These are phyloP conservation scores for Crematogaster levior DNA, from an alignment of 2,888 invertebrate species.

Conservation along the genomic window DNA sequence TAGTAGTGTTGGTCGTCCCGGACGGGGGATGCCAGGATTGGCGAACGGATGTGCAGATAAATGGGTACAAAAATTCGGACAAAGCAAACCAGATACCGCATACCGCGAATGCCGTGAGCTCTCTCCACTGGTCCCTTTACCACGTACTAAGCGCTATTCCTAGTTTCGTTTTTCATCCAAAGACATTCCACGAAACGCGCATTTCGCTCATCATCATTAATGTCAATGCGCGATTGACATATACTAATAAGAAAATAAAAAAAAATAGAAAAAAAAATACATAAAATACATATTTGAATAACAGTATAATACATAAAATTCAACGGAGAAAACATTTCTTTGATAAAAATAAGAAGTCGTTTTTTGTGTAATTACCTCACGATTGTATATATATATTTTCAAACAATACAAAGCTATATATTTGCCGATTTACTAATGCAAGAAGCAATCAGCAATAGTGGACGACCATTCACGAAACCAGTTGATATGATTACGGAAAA, in stretches of 20 bases:
- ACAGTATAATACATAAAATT: background rate
- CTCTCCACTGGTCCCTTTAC: slow-evolving; percentile 43
- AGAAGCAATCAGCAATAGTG: slow-evolving; percentile 49
- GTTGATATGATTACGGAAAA: slow-evolving; percentile 35
- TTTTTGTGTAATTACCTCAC: background rate
- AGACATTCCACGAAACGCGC: slow-evolving; percentile 22
- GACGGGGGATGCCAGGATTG: slow-evolving; percentile 57
- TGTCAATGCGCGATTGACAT: background rate
- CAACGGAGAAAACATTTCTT: background rate
- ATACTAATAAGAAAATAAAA: background rate
- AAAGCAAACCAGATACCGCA: slow-evolving; percentile 77
- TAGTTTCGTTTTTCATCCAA: slow-evolving; percentile 47
- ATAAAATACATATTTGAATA: background rate
- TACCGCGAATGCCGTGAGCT: slow-evolving; percentile 76
- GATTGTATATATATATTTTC: background rate
- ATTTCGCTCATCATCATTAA: background rate
- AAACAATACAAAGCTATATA: background rate
- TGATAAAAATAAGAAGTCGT: background rate
- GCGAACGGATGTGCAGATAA: slow-evolving; percentile 75
- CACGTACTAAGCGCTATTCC: slow-evolving; percentile 36
- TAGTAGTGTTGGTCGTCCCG: slow-evolving; percentile 54
- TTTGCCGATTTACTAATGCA: slow-evolving; percentile 31
- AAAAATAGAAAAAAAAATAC: background rate
- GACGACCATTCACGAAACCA: slow-evolving; percentile 61
- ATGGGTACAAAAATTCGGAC: slow-evolving; percentile 81